Evolutionary conservation across 2,888 invertebrate genomes (phyloP).

Genomic region (Alviniconcha strummeri): DNA sequence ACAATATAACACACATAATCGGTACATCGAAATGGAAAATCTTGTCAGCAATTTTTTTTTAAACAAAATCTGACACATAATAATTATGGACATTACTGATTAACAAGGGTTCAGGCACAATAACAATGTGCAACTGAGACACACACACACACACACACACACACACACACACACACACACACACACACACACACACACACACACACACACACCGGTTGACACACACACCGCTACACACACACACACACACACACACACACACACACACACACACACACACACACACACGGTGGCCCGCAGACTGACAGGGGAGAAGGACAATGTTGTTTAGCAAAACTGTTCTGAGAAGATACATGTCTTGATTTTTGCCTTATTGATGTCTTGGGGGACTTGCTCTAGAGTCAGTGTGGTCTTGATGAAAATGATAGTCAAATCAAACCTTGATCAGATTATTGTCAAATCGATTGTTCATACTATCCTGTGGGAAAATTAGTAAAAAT

Average conservation of each 20-base stretch:
- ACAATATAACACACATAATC: neutral
- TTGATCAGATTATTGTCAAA: neutral
- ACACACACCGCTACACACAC: too few relatives aligned
- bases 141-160: conserved; percentile 1
- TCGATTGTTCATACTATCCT: too few relatives aligned
- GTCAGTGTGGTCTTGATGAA: too few relatives aligned
- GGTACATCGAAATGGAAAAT: neutral
- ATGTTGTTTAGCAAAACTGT: too few relatives aligned
- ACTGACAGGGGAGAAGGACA: neutral
- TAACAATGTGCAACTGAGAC: neutral
- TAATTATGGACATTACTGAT: neutral
- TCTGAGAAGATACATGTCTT: too few relatives aligned
- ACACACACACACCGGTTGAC: too few relatives aligned
- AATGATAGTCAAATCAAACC: neutral
- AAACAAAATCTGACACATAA: neutral
- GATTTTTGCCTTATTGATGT: too few relatives aligned
- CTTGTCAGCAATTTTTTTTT: too few relatives aligned
- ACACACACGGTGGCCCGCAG: neutral
- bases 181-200: conserved; percentile 1
- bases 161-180: conserved; percentile 17
- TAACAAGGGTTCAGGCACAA: neutral
- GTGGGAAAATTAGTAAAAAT: too few relatives aligned
- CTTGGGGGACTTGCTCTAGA: too few relatives aligned
- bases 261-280: neutral
- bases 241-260: conserved; percentile 9